Evolutionary conservation across 2,113 vertebrate species (phyloP).

Genomic region (Salminus brasiliensis): DNA sequence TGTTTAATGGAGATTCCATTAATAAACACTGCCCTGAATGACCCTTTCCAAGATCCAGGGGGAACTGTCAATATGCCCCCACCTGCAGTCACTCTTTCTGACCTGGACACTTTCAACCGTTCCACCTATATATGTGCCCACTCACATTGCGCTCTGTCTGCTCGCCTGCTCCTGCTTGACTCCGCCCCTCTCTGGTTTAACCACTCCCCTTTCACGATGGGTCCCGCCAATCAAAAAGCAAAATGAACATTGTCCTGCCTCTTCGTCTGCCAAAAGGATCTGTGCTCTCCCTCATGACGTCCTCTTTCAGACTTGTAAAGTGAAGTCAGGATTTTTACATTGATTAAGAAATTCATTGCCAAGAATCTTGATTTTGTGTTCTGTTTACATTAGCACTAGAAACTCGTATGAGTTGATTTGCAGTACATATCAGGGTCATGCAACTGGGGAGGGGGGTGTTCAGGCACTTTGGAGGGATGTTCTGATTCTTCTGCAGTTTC

Average conservation of each 20-base stretch:
- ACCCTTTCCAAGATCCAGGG: not conserved
- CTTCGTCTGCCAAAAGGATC: not conserved
- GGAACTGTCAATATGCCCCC: not conserved
- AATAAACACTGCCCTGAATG: not conserved
- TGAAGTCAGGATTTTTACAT: not conserved
- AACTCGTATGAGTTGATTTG: not conserved
- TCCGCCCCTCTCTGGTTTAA: conserved; percentile 34
- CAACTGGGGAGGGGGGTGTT: not conserved
- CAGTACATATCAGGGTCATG: not conserved
- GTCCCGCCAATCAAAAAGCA: conserved; percentile 11
- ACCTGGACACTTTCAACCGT: not conserved
- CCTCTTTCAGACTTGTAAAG: not conserved
- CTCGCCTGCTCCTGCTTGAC: not conserved
- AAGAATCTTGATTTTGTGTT: not conserved
- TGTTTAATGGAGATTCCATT: not conserved
- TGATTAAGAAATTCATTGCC: not conserved
- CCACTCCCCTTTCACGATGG: conserved; percentile 12
- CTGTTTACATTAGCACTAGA: conserved; percentile 10
- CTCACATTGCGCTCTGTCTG: conserved; percentile 13
- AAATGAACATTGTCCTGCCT: not conserved
- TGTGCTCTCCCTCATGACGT: not conserved
- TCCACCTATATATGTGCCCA: conserved; percentile 6
- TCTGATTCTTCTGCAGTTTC: conserved; percentile 23
- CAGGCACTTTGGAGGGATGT: not conserved
- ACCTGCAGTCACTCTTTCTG: not conserved